phyloP scores from a whole-genome alignment of 2,113 vertebrate species.

The Holacanthus passer region DNA sequence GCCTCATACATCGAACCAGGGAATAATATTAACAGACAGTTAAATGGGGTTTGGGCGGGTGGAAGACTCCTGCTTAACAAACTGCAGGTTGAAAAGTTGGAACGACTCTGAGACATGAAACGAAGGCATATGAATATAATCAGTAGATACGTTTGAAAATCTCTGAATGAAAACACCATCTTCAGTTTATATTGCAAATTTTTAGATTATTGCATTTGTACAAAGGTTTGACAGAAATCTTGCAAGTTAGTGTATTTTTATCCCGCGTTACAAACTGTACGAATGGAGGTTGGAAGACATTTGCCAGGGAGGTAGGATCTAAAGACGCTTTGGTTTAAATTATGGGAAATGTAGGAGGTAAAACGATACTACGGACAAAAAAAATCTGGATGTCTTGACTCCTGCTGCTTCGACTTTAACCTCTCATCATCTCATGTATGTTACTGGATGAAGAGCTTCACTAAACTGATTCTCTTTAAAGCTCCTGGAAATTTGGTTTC shows the following conservation, averaged over 20 bases:
- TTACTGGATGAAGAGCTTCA: neutral
- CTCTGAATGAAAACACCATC: constrained; percentile 1
- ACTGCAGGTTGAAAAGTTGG: constrained; percentile 34
- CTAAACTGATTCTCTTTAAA: neutral
- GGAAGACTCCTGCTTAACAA: constrained; percentile 22
- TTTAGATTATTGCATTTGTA: neutral
- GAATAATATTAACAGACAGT: constrained; percentile 66
- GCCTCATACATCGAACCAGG: constrained; percentile 48
- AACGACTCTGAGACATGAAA: constrained; percentile 31
- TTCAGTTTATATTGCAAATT: constrained; percentile 12
- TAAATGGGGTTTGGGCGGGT: constrained; percentile 37
- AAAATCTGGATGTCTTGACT: neutral
- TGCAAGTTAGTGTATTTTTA: neutral
- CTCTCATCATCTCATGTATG: neutral
- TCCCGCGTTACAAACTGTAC: neutral
- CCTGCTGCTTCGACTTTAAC: neutral
- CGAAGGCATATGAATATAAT: constrained; percentile 43
- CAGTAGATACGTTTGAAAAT: constrained; percentile 24
- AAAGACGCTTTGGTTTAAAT: constrained; percentile 9
- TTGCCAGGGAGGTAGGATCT: neutral
- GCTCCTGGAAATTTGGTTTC: neutral
- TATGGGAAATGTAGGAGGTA: neutral
- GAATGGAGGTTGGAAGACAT: neutral
- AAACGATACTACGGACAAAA: neutral
- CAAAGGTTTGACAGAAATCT: neutral